Evolutionary conservation across 2,797 vertebrate species (phyloP).

Genomic region (Glossophaga mutica): DNA sequence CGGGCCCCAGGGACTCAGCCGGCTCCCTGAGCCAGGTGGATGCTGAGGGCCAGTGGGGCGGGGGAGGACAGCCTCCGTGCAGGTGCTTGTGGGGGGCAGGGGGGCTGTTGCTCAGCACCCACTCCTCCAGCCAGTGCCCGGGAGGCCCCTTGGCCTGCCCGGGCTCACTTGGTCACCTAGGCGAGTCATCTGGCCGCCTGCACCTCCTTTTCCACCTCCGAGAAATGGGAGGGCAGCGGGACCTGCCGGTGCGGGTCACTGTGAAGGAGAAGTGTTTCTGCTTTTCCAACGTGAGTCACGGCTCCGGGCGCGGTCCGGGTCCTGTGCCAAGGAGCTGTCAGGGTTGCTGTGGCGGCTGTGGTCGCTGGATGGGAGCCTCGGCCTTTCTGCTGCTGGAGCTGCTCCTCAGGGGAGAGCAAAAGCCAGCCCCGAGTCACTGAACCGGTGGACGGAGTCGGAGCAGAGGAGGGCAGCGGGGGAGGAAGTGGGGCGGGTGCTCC

Average conservation of each 20-base stretch:
- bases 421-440: background rate
- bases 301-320: rapidly evolving
- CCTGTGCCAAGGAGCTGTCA: rapidly evolving
- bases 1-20: background rate
- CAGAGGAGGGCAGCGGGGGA: background rate
- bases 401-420: background rate
- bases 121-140: rapidly evolving
- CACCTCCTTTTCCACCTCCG: background rate
- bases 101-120: background rate
- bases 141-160: background rate
- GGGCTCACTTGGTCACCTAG: background rate
- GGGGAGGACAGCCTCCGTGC: background rate
- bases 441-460: rapidly evolving
- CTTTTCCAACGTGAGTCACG: rapidly evolving
- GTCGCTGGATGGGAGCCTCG: background rate
- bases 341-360: rapidly evolving
- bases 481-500: rapidly evolving
- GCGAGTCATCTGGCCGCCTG: background rate
- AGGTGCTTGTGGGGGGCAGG: rapidly evolving
- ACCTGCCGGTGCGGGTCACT: background rate
- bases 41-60: rapidly evolving
- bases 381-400: background rate
- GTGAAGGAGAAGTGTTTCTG: background rate
- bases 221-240: background rate
- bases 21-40: background rate